A percentile compares a stretch with the other conserved stretches of the same genome.
phyloP scores from a whole-genome alignment of 2,797 vertebrate species.

The Schizopygopsis malacanthus region DNA sequence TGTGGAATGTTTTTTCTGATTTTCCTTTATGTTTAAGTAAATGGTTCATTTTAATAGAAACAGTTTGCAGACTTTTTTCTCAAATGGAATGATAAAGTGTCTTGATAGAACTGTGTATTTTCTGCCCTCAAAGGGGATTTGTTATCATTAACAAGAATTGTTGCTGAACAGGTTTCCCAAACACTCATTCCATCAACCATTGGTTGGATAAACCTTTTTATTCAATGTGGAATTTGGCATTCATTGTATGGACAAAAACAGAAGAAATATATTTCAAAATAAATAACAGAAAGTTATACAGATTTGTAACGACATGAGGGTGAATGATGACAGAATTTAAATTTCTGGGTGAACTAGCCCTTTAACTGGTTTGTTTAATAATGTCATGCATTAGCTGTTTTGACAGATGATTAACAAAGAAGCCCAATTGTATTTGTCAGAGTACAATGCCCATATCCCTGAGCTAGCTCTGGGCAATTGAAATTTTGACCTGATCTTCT shows the following conservation, averaged over 20 bases:
- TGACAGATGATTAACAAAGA: constrained; percentile 15
- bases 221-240: not conserved
- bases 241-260: not conserved
- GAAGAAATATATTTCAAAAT: not conserved
- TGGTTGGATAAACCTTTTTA: not conserved
- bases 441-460: constrained; percentile 6
- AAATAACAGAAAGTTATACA: not conserved
- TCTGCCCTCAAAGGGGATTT: not conserved
- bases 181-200: not conserved
- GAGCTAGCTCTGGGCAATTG: constrained; percentile 25
- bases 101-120: not conserved
- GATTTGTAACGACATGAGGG: not conserved
- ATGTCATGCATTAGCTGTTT: not conserved
- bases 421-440: constrained; percentile 27
- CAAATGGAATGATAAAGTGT: not conserved
- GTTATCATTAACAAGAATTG: not conserved
- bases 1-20: not conserved
- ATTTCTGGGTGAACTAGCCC: not conserved
- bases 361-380: constrained; percentile 23
- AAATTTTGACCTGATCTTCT: constrained; percentile 35
- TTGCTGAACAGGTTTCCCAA: not conserved
- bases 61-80: not conserved
- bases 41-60: not conserved
- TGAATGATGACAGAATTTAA: not conserved
- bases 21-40: not conserved